Evolutionary conservation across 1,140 invertebrate species (phyloP).

Genomic region (Stenopsyche tienmushanensis): DNA sequence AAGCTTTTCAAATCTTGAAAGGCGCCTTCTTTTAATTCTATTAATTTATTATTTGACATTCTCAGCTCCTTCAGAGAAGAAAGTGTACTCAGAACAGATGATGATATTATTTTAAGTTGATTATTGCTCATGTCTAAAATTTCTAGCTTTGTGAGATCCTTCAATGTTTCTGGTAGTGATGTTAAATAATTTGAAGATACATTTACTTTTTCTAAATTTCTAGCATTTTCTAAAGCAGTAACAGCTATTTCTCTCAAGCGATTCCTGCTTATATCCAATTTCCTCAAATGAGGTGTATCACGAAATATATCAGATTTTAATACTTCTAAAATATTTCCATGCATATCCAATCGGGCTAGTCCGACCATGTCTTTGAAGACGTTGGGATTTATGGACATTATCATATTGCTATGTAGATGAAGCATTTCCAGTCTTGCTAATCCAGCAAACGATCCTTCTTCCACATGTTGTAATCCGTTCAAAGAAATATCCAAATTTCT

Average conservation of each 20-base stretch:
- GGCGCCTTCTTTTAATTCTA: slow-evolving; percentile 67
- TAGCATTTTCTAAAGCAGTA: slow-evolving; percentile 64
- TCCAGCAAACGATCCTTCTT: slow-evolving; percentile 69
- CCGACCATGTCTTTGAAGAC: slow-evolving; percentile 64
- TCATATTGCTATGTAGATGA: slow-evolving; percentile 75
- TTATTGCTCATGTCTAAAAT: slow-evolving; percentile 79
- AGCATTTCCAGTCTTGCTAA: slow-evolving; percentile 71
- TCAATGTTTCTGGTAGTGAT: slow-evolving; percentile 69
- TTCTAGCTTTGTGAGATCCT: slow-evolving; percentile 65
- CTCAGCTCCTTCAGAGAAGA: slow-evolving; percentile 66
- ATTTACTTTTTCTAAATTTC: slow-evolving; percentile 71
- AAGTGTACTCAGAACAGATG: slow-evolving; percentile 66
- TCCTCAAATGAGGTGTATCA: slow-evolving; percentile 63
- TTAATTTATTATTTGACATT: slow-evolving; percentile 73
- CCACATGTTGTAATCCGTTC: slow-evolving; percentile 71
- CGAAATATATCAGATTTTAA: slow-evolving; percentile 68
- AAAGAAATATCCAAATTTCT: slow-evolving; percentile 73
- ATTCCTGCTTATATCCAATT: slow-evolving; percentile 76
- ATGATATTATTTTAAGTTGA: slow-evolving; percentile 68
- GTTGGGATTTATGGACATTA: slow-evolving; percentile 66
- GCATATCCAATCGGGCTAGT: slow-evolving; percentile 69
- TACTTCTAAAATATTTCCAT: slow-evolving; percentile 73
- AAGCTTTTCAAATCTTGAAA: slow-evolving; percentile 72
- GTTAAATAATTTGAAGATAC: slow-evolving; percentile 76
- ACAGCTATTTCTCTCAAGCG: slow-evolving; percentile 68